Conservation (phyloP, 2,797 vertebrate species). For the Agapornis canus region DNA sequence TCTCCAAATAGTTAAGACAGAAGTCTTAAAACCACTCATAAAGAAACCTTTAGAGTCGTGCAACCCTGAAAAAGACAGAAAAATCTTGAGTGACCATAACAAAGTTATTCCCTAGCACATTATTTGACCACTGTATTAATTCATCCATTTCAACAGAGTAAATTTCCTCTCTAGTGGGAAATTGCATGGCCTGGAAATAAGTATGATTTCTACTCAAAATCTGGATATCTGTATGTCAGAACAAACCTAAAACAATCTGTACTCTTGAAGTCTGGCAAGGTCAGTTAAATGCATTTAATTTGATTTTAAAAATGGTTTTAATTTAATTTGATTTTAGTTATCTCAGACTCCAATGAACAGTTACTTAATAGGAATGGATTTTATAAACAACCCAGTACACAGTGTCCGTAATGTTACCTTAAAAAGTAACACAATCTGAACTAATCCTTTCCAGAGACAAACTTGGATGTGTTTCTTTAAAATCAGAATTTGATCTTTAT, state of each 20-base stretch:
- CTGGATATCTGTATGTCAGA: neutral
- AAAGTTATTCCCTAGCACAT: neutral
- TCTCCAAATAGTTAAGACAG: neutral
- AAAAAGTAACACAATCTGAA: neutral
- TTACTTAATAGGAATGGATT: neutral
- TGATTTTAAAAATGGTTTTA: neutral
- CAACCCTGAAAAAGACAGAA: neutral
- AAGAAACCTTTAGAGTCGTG: neutral
- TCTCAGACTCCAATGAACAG: neutral
- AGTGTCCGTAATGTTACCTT: neutral
- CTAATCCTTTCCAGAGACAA: neutral
- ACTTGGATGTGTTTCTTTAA: neutral
- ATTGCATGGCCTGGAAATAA: neutral
- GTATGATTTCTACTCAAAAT: neutral
- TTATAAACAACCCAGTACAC: neutral
- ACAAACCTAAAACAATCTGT: neutral
- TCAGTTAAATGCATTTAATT: neutral
- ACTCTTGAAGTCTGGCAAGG: neutral
- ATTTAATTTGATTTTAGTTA: neutral
- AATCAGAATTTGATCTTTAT: neutral
- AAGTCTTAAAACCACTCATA: neutral
- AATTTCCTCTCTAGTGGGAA: neutral
- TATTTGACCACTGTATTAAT: neutral
- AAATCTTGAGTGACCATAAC: neutral
- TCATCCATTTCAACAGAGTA: neutral